Conservation (phyloP, 2,888 invertebrate species). For the Polydrusus cervinus region DNA sequence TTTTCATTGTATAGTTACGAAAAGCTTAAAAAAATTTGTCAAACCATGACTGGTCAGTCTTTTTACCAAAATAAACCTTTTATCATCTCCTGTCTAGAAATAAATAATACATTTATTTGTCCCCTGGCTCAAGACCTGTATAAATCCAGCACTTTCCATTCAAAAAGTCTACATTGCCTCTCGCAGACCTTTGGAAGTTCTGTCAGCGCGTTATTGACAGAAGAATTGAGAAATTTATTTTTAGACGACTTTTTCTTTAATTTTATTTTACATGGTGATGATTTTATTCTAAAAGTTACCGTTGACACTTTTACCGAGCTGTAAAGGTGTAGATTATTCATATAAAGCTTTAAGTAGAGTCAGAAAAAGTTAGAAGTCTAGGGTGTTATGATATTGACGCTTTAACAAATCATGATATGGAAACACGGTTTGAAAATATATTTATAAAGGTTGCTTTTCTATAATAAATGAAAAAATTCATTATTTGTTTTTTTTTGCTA, state of each 20-base stretch:
- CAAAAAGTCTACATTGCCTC: background rate
- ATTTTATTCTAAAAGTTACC: background rate
- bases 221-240: constrained; percentile 2
- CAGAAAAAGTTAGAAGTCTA: too few species aligned
- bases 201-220: constrained; percentile 8
- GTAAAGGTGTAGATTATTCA: too few species aligned
- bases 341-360: too few species aligned
- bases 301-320: too few species aligned
- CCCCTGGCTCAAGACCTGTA: background rate
- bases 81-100: background rate
- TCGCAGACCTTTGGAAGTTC: constrained; percentile 7
- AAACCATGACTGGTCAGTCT: background rate
- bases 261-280: background rate
- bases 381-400: too few species aligned
- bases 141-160: constrained; percentile 11
- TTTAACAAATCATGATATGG: too few species aligned
- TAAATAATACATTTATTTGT: constrained; percentile 4
- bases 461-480: too few species aligned
- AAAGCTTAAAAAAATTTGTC: background rate
- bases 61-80: background rate
- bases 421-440: too few species aligned
- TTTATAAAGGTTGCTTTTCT: too few species aligned
- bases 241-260: constrained; percentile 1
- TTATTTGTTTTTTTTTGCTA: too few species aligned
- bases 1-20: background rate